Evolutionary conservation across 2,113 vertebrate species (phyloP), one percentile per base, ranked within the genome.

Genomic region (Muscicapa adusta): DNA sequence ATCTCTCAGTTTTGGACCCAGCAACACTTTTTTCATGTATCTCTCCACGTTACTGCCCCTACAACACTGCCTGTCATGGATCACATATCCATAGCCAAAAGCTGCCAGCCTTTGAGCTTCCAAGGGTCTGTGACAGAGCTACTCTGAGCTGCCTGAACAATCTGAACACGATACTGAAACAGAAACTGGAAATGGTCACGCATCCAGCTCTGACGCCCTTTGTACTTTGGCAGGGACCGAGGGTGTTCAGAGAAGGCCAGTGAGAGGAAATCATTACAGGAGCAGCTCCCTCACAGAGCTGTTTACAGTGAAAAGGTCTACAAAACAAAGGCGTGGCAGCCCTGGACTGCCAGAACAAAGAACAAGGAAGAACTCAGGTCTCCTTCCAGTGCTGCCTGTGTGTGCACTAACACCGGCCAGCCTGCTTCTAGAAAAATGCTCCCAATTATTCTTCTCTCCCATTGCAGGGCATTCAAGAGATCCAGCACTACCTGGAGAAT

Each of bases 281-380:
- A 93, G 40, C 45, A 85, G 50, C 71, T 93, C 23, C 45, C 34
- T 68, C 22, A 24, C 0, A 24, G 74, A 61, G 50, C 8, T 76
- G 24, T 62, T 94, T 85, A 25, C 34, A 51, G 76, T 67, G 56
- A 76, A 78, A 88, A 93, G n/a, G 73, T 85, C 79, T 36, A 40
- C 3, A 10, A 40, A 65, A 75, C 43, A 91, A 92, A 92, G 67
- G 26, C 12, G 40, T 60, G 83, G 60, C 76, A 78, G 67, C 14
- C 12, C 18, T 5, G 1, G 33, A 24, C 13, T 74, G 34, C 31
- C 57, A 68, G 61, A 70, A 71, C 25, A 43, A 82, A 84, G 25
- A 34, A 14, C 0, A 0, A 66, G 47, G 71, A 92, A 56, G 17
- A 60, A n/a, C 43, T 1, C 0, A 0, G 48, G 4, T 56, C 22